Evolutionary conservation across 30 jellyfish, hydroid and myxozoan genomes (phyloP), one percentile per base, ranked within the genome.

Genomic region (Pelagia noctiluca): DNA sequence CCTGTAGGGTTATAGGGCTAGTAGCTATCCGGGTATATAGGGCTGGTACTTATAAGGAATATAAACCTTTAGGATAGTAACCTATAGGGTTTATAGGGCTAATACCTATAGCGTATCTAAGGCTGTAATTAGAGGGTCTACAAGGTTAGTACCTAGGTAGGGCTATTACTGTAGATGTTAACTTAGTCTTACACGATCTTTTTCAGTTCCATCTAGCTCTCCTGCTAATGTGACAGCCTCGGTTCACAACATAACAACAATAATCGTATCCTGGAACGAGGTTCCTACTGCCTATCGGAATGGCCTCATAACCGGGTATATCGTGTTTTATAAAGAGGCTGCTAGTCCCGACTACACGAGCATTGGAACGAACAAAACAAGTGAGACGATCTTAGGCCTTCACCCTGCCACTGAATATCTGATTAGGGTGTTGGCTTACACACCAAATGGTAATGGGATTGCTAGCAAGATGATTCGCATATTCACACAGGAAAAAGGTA

Each of bases 351-450:
- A 19, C 11, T 67, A 46, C 34, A 57, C 91, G 29, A 18, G 68
- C 21, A 50, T 84, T 1, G 80, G 84, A n/a, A 37, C 89, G 30
- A 37, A 12, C n/a, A 63, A 65, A 18, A 57, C 35, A 37, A 42
- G 63, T 35, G 2, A 63, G 28, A 54, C 67, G 21, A 25, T 88
- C 18, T n/a, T 35, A 32, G 93, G 85, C 25, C 42, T 88, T 46
- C 10, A 57, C 12, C 72, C 93, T 11, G 93, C 79, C 0, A 79
- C 93, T 31, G 50, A 37, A 10, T 88, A 88, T 82, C 63, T 76
- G 3, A 12, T 88, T 32, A 37, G 97, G 25, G 93, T 88, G 52
- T 76, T 88, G 68, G 93, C 97, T 4, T 88, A 88, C 62, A 88
- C 71, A 19, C 35, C 26, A 19, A 69, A 80, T 25, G 97, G 97